A percentile compares a stretch with the other conserved stretches of the same genome.
Evolutionary conservation across 2,113 vertebrate genomes (phyloP).

Genomic region (Heteronetta atricapilla): DNA sequence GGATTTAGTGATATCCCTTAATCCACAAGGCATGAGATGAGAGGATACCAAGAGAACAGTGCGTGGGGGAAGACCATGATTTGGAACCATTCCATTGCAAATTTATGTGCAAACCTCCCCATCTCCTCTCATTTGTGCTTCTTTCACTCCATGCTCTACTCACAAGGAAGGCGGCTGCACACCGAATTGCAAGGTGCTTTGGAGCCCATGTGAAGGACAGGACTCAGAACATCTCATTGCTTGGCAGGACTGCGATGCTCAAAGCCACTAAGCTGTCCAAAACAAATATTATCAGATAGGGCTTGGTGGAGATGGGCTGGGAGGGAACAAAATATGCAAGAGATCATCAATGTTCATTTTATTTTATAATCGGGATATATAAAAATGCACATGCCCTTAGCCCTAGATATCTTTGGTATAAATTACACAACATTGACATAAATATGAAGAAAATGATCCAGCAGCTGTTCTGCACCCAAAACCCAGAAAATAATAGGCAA

Average conservation of each 20-base stretch:
- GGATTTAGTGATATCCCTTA: background rate
- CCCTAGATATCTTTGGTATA: background rate
- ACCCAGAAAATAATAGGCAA: background rate
- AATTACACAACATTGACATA: background rate
- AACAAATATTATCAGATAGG: background rate
- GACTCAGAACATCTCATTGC: background rate
- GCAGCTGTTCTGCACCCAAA: background rate
- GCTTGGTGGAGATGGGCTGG: background rate
- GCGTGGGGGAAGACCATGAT: background rate
- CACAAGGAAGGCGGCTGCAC: background rate
- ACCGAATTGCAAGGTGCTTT: background rate
- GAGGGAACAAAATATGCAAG: background rate
- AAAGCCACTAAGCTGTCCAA: fast-evolving
- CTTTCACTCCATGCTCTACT: background rate
- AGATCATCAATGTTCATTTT: background rate
- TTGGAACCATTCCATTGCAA: background rate
- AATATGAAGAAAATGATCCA: background rate
- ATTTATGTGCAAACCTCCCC: background rate
- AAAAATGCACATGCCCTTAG: background rate
- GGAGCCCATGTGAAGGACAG: background rate
- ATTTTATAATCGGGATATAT: background rate
- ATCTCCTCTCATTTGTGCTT: background rate
- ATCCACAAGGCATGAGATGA: background rate
- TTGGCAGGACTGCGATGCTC: background rate
- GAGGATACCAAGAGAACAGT: fast-evolving